Evolutionary conservation across 2,888 invertebrate species (phyloP), one percentile per base, ranked within the genome.

Genomic region (Eupithecia centaureata): DNA sequence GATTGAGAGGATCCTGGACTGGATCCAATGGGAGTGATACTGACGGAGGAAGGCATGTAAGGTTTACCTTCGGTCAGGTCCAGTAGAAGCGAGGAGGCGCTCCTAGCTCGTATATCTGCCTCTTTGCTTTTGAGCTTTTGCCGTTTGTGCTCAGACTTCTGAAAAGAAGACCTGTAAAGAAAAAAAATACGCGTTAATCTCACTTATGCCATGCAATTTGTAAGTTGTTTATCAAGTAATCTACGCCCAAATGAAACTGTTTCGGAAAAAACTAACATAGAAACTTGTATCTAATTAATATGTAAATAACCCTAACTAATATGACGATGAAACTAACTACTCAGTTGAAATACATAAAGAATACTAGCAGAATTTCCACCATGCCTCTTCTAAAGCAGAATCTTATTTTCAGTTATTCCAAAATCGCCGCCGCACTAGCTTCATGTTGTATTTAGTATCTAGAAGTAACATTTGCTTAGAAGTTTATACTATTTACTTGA

Each of bases 1-100:
- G 96, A 94, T 3, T 95, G 95, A n/a, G 95, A 94, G 77, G 95
- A 95, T 1, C 64, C 66, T 22, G 95, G 94, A 5, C 95, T 95
- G 7, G 95, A 79, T 15, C 88, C 88, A 76, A 93, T 92, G 1
- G 94, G 94, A 30, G 93, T 94, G 71, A 93, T 93, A 82, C 94
- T 94, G 63, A 93, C 94, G 18, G 94, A 93, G 1, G 94, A 92
- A 33, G 94, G 92, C 91, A 93, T 92, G 77, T 87, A 93, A 0
- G 92, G 88, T 83, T 92, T 92, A 76, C 93, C 93, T 78, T 93
- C 96, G 85, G 87, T 94, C 84, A 88, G 94, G 85, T 87, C 95
- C 86, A 91, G 89, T 76, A 88, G 94, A 77, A 86, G 88, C 74
- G 83, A 91, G 56, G 93, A 87, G 15, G 91, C 79, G 68, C 86